Evolutionary conservation across 2,113 vertebrate species (phyloP), one percentile per base, ranked within the genome.

Genomic region (Podiceps cristatus): DNA sequence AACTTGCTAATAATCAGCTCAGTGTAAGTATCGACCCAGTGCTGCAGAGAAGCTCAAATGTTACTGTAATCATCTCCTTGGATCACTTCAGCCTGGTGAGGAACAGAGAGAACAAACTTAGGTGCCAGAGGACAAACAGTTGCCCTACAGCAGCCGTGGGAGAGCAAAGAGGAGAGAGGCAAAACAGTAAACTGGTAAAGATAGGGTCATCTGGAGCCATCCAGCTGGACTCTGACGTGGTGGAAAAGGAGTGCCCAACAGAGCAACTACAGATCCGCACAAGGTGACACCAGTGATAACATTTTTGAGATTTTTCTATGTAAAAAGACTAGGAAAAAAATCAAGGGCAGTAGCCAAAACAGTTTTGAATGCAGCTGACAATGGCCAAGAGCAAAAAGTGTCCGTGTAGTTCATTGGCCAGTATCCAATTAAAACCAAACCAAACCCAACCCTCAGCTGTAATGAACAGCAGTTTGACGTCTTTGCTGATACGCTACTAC

Each of bases 41-140:
- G 53, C 85, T 93, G 62, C 76, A 88, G 80, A 93, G 72, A 35
- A 84, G 56, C 93, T 91, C 69, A 69, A 75, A 81, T 87, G 69
- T 64, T 81, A 91, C 13, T 0, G 1, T 27, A 81, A 62, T 55
- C 0, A 0, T 87, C 89, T 52, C 69, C 20, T 45, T 68, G 66
- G 44, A 72, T 82, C 62, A 19, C 49, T 95, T 85, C 60, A 59
- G 63, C 2, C 0, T 6, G 31, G 10, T 56, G 42, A 79, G 60
- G 67, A 89, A 79, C 28, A 68, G 44, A 60, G 19, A 63, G 25
- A 80, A 89, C 44, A 50, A 74, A 62, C n/a, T 47, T 5, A 27
- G 50, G 31, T 87, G 77, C 47, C 85, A 68, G 52, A 53, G 45
- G 50, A 87, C 72, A 87, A 89, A 56, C n/a, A 84, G n/a, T 42